Evolutionary conservation across 30 jellyfish, hydroid and myxozoan species (phyloP), one percentile per base, ranked within the genome.

Genomic region (Catostylus mosaicus): DNA sequence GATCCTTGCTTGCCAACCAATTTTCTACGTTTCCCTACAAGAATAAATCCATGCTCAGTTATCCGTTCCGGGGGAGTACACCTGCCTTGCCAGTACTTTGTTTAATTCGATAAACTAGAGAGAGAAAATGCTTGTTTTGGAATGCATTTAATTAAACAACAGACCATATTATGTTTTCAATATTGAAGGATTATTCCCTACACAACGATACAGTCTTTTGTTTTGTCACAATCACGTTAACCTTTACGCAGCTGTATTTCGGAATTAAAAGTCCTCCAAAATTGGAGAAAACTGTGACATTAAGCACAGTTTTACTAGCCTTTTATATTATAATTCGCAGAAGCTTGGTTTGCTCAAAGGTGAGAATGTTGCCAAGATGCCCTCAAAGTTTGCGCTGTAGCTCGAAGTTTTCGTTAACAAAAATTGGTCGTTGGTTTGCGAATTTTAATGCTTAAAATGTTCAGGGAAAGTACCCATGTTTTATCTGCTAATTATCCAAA

Each of bases 41-140:
- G 84, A 45, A 45, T 46, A 73, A 73, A 26, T 26, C 84, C 84
- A 20, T 73, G 84, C 84, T 73, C 71, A 46, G 52, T 24, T 30
- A n/a, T 5, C 23, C 31, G 6, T 40, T 29, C 84, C 84, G 84
- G 84, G 84, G 84, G 84, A 31, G 18, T 40, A 34, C 84, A 73
- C 72, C 84, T 73, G 84, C 73, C 33, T 26, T 26, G 4, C 68
- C 72, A 52, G 23, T 73, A 24, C 84, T 38, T 73, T 73, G 84
- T 73, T 73, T 73, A 73, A 47, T 30, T 30, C 29, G 72, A 54
- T 52, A 46, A 45, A 52, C 50, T 57, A 6, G 56, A 30, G 14
- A 46, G 71, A 52, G 68, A 37, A 22, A 30, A 8, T 66, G 52
- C 78, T 10, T 34, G 84, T 73, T 60, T 45, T 33, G 59, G 71